Conservation (phyloP, 2,113 vertebrate species). For the Sylvilagus bachmani region DNA sequence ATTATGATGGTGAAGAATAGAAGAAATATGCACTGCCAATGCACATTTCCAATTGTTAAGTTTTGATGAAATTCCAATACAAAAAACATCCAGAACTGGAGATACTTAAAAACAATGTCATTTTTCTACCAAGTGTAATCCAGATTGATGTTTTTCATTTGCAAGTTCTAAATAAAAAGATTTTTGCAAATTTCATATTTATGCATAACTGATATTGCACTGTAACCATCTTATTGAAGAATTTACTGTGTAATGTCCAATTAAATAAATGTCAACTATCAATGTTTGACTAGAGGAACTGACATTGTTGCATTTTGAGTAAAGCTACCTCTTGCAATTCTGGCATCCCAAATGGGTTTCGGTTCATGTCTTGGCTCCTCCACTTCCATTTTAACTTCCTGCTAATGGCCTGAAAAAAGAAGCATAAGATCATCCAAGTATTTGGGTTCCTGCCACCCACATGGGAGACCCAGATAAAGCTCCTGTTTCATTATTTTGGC, state of each 20-base stretch:
- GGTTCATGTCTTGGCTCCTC: too few relatives aligned
- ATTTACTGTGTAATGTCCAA: neutral
- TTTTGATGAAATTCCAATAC: conserved; percentile 40
- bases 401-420: too few relatives aligned
- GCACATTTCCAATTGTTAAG: conserved; percentile 30
- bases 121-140: conserved; percentile 34
- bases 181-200: conserved; percentile 8
- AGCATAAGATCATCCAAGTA: too few relatives aligned
- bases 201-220: neutral
- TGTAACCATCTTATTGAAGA: neutral
- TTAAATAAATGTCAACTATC: neutral
- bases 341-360: too few relatives aligned
- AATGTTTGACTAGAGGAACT: neutral
- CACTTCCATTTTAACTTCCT: too few relatives aligned
- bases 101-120: neutral
- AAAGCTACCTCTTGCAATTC: too few relatives aligned
- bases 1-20: neutral
- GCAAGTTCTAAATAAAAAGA: conserved; percentile 12
- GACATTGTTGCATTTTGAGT: too few relatives aligned
- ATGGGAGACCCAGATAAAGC: too few relatives aligned
- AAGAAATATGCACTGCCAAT: conserved; percentile 26
- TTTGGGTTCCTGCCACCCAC: too few relatives aligned
- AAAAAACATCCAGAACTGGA: conserved; percentile 58
- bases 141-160: conserved; percentile 52
- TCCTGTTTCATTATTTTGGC: too few relatives aligned